Evolutionary conservation across 2,797 vertebrate species (phyloP), one percentile per base, ranked within the genome.

Genomic region (Chrosomus eos): DNA sequence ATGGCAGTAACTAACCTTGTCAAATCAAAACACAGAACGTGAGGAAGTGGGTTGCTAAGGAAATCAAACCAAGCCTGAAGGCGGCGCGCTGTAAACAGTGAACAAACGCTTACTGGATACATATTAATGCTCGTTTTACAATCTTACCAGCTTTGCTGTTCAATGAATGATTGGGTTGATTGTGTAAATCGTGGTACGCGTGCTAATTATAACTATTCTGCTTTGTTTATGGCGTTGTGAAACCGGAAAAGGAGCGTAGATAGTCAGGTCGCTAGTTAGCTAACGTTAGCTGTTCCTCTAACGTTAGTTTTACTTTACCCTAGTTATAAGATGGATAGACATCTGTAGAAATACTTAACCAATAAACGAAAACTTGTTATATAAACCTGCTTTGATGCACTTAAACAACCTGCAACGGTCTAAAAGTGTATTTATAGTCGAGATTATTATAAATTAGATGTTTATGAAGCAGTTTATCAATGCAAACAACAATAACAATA

Each of bases 31-130:
- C 45, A 67, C 21, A 48, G 70, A 48, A 33, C 74, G 71, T 1
- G 81, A 87, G 45, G 68, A 43, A 87, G 11, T 10, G 28, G 28
- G 94, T 95, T 92, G 76, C 93, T 92, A 93, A 91, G 94, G 94
- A 94, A 91, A 92, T 91, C 68, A 8, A 45, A 92, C 90, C 68
- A 8, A 51, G 53, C 81, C 28, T 48, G 33, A 53, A 33, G 85
- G 51, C n/a, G n/a, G n/a, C n/a, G n/a, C 53, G 48, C 3, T 28
- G 70, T 82, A 88, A 83, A 84, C 51, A 73, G 60, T 13, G 55
- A 36, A 38, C 10, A 14, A 5, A 28, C 28, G 18, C 0, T 23
- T n/a, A 8, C 33, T 62, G 33, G 26, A 64, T 14, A 38, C n/a
- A 21, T 40, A 36, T 31, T 82, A 75, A 87, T 85, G 60, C 60